These are phyloP conservation scores for Chascanopsetta lugubris DNA, from an alignment of 2,113 vertebrate species.

Conservation along the genomic window DNA sequence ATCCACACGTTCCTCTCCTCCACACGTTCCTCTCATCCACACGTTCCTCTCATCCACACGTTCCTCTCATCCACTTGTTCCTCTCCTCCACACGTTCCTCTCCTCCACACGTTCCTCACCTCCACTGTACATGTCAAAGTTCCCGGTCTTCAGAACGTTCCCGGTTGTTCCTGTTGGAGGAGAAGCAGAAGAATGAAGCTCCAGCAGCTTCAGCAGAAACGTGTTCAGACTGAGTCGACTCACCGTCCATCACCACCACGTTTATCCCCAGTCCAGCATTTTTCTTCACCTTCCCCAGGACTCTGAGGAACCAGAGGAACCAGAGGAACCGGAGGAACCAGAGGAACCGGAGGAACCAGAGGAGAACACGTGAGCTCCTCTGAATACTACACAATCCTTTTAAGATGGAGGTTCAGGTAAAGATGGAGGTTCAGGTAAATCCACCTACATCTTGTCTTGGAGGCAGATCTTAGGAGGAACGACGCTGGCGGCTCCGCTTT, in stretches of 20 bases:
- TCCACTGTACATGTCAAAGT: conserved; percentile 88
- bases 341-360: not conserved
- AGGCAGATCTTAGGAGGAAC: conserved; percentile 89
- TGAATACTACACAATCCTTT: too few relatives aligned
- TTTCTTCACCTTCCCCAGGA: conserved; percentile 85
- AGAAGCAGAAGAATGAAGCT: not conserved
- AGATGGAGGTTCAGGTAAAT: not conserved
- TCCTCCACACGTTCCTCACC: too few relatives aligned
- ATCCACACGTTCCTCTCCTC: too few relatives aligned
- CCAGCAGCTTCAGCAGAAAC: too few relatives aligned
- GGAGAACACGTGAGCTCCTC: too few relatives aligned
- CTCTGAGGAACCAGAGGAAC: conserved; percentile 62
- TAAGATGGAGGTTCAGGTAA: too few relatives aligned
- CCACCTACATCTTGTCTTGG: conserved; percentile 83
- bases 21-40: too few relatives aligned
- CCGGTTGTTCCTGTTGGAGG: not conserved
- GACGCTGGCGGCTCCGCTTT: conserved; percentile 90
- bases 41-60: too few relatives aligned
- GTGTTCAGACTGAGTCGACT: conserved; percentile 3
- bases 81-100: too few relatives aligned
- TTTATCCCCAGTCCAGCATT: conserved; percentile 89
- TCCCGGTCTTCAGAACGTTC: conserved; percentile 55
- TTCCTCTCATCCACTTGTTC: too few relatives aligned
- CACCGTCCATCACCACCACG: conserved; percentile 86
- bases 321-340: not conserved